A percentile compares a stretch with the other conserved stretches of the same genome.
Evolutionary conservation across 2,888 invertebrate genomes (phyloP).

Genomic region (Phyto melanocephala): DNA sequence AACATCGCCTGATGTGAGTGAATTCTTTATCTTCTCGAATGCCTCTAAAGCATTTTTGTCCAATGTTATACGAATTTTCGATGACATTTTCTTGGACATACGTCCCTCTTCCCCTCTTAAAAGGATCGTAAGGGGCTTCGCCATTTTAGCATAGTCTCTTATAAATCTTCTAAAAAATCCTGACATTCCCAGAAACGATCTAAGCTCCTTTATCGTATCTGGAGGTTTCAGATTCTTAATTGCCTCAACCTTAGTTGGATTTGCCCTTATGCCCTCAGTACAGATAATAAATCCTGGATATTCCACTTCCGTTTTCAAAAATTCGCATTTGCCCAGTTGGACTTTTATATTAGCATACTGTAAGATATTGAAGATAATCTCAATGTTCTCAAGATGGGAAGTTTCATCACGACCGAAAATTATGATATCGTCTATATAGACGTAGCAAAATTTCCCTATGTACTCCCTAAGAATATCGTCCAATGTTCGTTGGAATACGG

Average conservation of each 20-base stretch:
- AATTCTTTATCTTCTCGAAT: background rate
- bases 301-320: background rate
- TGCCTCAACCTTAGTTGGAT: background rate
- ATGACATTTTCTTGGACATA: background rate
- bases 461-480: background rate
- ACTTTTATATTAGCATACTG: background rate
- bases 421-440: background rate
- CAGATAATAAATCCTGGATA: background rate
- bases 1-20: slow-evolving; percentile 1
- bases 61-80: background rate
- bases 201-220: background rate
- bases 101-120: background rate
- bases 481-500: background rate
- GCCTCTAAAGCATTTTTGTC: background rate
- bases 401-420: background rate
- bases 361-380: background rate
- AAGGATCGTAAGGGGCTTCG: background rate
- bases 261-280: background rate
- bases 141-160: background rate
- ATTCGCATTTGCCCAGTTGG: background rate
- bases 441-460: background rate
- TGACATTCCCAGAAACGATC: slow-evolving; percentile 4
- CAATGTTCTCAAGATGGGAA: background rate
- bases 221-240: background rate
- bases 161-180: background rate